Evolutionary conservation across 2,888 invertebrate genomes (phyloP), one percentile per base, ranked within the genome.

Genomic region (Pycnomerus fuliginosus): DNA sequence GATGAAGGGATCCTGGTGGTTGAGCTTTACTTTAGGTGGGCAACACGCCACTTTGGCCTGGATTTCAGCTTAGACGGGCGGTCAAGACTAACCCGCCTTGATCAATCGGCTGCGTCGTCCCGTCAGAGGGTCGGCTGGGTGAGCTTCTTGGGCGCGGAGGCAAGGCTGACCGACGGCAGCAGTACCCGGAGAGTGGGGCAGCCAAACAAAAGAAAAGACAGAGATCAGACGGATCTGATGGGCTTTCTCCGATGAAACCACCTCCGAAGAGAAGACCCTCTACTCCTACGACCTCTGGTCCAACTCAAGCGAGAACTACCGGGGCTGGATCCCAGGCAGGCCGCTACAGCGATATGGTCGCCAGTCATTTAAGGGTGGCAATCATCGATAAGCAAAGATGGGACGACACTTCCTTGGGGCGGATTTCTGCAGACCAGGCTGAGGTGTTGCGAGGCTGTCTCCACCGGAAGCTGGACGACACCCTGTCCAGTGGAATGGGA

Each of bases 301-400:
- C 20, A 4, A 5, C 8, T 20, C 5, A 4, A 20, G 20, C 5
- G 8, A 20, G 20, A 20, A n/a, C n/a, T n/a, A n/a, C n/a, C n/a
- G n/a, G n/a, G n/a, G 20, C 8, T 8, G 20, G 20, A 4, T 20
- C 20, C 5, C 8, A n/a, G 32, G 10, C 8, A 13, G n/a, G 5
- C 7, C 4, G 5, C 20, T 20, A 20, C 7, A 20, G 23, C 13
- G 22, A 33, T n/a, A 22, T 27, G 20, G 20, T 20, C 5, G 20
- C 20, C 20, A 20, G 8, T 20, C 15, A 31, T 53, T 10, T 31
- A 8, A 31, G 16, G 31, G 31, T 31, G 11, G 17, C 17, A n/a
- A 31, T 31, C 31, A 16, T 31, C 15, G 17, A 31, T 13, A 31
- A 31, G 10, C 31, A 31, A 16, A 15, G 13, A 5, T 31, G 31